phyloP scores from a whole-genome alignment of 2,888 invertebrate species.

The Gnatocerus cornutus region DNA sequence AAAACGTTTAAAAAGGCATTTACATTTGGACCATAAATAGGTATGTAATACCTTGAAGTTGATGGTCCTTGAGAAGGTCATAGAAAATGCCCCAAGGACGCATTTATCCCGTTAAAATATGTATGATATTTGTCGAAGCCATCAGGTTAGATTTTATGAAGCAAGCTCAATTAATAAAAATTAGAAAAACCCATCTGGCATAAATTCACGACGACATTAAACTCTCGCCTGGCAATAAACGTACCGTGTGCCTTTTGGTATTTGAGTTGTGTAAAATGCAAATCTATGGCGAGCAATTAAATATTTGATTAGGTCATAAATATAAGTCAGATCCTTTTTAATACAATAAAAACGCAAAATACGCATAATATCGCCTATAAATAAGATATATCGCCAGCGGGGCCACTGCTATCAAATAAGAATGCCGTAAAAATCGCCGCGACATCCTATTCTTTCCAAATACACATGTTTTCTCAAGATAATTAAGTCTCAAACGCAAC shows the following conservation, averaged over 20 bases:
- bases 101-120: too few species aligned
- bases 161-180: conserved; percentile 3
- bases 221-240: conserved; percentile 7
- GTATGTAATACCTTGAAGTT: too few species aligned
- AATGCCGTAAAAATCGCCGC: conserved; percentile 29
- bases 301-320: conserved; percentile 47
- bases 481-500: conserved; percentile 18
- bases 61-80: too few species aligned
- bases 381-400: conserved; percentile 34
- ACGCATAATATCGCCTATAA: conserved; percentile 36
- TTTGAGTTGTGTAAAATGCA: conserved; percentile 33
- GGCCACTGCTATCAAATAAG: conserved; percentile 27
- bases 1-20: too few species aligned
- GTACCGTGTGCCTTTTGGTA: conserved; percentile 15
- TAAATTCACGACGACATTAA: conserved; percentile 1
- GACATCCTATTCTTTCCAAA: conserved; percentile 25
- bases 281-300: conserved; percentile 41
- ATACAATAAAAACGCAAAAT: conserved; percentile 42
- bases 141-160: not conserved
- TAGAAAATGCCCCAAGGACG: too few species aligned
- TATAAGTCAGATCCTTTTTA: conserved; percentile 31
- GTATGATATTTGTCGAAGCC: not conserved
- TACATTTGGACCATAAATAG: too few species aligned
- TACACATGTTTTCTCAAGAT: conserved; percentile 23
- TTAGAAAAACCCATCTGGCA: not conserved